Base-by-base conservation (phyloP, 2,113 vertebrate species). In the Xyrauchen texanus region DNA sequence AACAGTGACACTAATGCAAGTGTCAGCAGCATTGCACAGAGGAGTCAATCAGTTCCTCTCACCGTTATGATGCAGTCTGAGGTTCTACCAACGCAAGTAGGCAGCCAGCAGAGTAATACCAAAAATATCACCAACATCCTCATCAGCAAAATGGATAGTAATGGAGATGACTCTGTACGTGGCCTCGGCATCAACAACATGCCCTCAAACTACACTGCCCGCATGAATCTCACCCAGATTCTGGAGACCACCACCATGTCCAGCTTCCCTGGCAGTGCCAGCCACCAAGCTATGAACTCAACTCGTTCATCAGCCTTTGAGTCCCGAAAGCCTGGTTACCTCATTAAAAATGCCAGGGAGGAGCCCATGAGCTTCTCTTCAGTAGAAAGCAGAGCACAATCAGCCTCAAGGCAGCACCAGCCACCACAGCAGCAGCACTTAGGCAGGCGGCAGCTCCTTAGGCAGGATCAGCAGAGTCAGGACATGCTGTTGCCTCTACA, bases 31-130 rank as follows among this genome's bases (percentile, higher is more conserved):
- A 92, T 98, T 86, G 96, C 95, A 64, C 98, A 99, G 84, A 94
- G 97, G 90, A 99, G 98, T 89, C 98, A 97, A 21, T 99, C 98
- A 0, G 98, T 99, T 83, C 97, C 98, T 0, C 88, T 98, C 84
- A 98, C 94, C n/a, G 92, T 99, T 80, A 99, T 99, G 98, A 99
- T 99, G 98, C 96, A 98, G 88, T 97, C 95, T 0, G 95, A 96
- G 76, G 94, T 95, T 76, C 92, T 90, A 0, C 92, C 96, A 63
- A 88, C 94, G 65, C 92, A 94, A 75, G 94, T 77, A 10, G 69
- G 79, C 47, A 70, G 44, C 8, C 90, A 95, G 79, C 95, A 95
- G 79, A 90, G 93, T 61, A 95, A 90, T 87, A 91, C 88, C 85
- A 95, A 96, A 85, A 97, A 95, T 88, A 96, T 99, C 85, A 92